Evolutionary conservation across 2,113 vertebrate species (phyloP).

Genomic region (Fregetta grallaria): DNA sequence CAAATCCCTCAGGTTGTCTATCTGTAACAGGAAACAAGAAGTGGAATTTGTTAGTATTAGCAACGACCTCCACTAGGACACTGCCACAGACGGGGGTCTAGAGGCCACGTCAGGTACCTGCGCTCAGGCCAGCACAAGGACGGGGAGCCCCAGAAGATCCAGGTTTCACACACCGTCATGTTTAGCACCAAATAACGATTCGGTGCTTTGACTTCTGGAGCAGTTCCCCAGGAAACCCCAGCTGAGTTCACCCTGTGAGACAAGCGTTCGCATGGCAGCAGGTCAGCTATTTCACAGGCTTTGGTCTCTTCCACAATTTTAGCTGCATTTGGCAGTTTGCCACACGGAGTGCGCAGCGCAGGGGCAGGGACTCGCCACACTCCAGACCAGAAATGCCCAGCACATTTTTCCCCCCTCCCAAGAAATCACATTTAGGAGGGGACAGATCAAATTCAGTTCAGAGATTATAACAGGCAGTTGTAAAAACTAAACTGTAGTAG

Average conservation of each 20-base stretch:
- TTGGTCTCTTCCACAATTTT: not conserved
- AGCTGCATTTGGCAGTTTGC: not conserved
- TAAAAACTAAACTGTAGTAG: not conserved
- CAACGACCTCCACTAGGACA: not conserved
- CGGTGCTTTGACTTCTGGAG: not conserved
- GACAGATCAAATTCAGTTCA: not conserved
- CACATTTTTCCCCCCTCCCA: not conserved
- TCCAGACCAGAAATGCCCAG: no score
- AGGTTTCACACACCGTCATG: fast-evolving
- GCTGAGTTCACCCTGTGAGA: fast-evolving
- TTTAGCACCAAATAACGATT: fast-evolving
- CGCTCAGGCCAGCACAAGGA: not conserved
- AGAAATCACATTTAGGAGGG: no score
- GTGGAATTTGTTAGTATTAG: not conserved
- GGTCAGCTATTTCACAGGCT: fast-evolving
- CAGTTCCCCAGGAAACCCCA: not conserved
- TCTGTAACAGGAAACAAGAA: fast-evolving
- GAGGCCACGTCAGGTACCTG: no score
- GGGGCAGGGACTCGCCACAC: not conserved
- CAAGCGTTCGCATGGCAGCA: fast-evolving
- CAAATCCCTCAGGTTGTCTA: not conserved
- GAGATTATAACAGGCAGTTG: not conserved
- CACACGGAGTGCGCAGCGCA: fast-evolving
- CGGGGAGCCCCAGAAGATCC: not conserved
- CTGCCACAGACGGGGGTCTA: fast-evolving